Conservation (phyloP, 2,888 invertebrate species). For the Ophion ventricosus region DNA sequence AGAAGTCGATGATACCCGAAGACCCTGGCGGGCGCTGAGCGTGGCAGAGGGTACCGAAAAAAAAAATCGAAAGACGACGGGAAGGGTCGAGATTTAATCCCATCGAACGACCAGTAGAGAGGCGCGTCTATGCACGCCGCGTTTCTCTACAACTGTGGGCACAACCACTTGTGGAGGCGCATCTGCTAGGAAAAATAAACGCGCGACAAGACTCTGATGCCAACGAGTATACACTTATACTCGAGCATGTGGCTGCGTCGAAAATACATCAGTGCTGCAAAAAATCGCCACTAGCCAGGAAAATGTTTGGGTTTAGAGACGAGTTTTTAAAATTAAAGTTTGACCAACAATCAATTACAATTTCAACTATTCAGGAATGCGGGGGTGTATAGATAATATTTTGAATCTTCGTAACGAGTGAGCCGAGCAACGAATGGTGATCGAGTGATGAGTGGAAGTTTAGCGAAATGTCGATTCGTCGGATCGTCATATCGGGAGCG, state of each 20-base stretch:
- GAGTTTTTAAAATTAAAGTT: not conserved
- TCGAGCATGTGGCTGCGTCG: not conserved
- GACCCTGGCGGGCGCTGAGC: not conserved
- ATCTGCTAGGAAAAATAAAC: slow-evolving; percentile 54
- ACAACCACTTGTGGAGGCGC: slow-evolving; percentile 81
- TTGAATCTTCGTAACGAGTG: not conserved
- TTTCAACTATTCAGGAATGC: not conserved
- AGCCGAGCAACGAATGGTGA: not conserved
- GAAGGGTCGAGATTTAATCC: slow-evolving; percentile 30
- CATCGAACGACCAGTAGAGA: not conserved
- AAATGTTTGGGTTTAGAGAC: not conserved
- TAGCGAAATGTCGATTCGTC: slow-evolving; percentile 51
- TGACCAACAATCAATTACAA: not conserved
- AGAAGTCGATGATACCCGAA: slow-evolving; percentile 16
- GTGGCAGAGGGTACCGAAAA: slow-evolving; percentile 31
- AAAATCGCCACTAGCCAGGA: not conserved
- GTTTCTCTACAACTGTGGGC: slow-evolving; percentile 66
- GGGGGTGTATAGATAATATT: no score
- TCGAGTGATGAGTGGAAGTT: slow-evolving; percentile 25
- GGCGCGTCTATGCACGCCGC: slow-evolving; percentile 42
- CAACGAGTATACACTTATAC: not conserved
- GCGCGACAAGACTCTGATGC: slow-evolving; percentile 4
- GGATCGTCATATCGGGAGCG: slow-evolving; percentile 54
- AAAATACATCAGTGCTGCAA: not conserved
- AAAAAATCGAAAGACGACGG: not conserved